Evolutionary conservation across 2,797 vertebrate genomes (phyloP).

Genomic region (Xiphorhynchus erythropygius): DNA sequence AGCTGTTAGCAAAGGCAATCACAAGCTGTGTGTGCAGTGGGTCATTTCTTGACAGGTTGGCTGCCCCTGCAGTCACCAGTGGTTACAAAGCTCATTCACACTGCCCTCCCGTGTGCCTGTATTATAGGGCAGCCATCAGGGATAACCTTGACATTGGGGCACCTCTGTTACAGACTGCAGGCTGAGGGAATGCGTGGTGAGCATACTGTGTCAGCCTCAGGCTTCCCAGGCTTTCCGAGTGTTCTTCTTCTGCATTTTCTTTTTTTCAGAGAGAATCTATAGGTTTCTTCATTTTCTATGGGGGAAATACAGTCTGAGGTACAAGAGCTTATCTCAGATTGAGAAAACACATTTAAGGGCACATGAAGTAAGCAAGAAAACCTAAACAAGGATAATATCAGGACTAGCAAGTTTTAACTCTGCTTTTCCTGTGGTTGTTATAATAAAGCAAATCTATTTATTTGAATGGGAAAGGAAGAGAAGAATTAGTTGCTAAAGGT

Average conservation of each 20-base stretch:
- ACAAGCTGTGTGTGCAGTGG: not conserved
- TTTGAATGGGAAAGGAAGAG: not conserved
- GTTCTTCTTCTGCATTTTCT: not conserved
- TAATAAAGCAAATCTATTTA: not conserved
- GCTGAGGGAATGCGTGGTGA: not conserved
- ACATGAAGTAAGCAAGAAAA: not conserved
- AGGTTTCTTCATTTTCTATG: not conserved
- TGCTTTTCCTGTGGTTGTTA: not conserved
- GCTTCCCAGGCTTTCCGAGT: not conserved
- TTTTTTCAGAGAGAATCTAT: not conserved
- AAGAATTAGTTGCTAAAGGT: constrained; percentile 19
- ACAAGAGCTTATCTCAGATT: not conserved
- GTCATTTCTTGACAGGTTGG: not conserved
- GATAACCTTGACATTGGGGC: not conserved
- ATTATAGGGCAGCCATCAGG: not conserved
- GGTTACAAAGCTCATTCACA: not conserved
- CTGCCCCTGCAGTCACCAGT: not conserved
- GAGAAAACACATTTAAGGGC: not conserved
- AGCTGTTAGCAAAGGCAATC: not conserved
- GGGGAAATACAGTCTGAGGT: not conserved
- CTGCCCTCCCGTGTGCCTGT: not conserved
- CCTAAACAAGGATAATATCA: not conserved
- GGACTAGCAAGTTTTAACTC: not conserved
- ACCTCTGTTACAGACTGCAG: not conserved
- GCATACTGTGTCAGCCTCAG: not conserved